Base-by-base conservation (phyloP, 2,113 vertebrate species). In the Eulacestoma nigropectus region DNA sequence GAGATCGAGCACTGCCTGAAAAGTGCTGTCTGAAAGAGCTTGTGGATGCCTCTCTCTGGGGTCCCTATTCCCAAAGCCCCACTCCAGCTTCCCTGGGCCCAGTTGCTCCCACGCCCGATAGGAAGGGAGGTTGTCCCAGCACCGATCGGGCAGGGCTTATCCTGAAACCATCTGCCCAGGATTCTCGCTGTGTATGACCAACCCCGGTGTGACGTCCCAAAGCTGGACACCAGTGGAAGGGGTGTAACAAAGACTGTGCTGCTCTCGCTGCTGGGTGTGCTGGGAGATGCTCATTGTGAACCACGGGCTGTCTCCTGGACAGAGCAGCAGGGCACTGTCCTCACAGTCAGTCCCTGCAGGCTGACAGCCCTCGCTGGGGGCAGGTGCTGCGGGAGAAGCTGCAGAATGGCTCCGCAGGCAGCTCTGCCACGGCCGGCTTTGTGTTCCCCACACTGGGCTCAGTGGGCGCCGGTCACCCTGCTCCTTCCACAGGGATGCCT, bases 71-170 rank as follows among this genome's bases (percentile, higher is more conserved):
- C 64, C 20, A 32, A 64, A 87, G 27, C 23, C 35, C 5, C 55
- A 33, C 12, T 69, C 6, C 53, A 77, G 46, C 73, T 53, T 52
- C 46, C 33, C 32, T 22, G 1, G 59, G 26, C 68, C 57, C 49
- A 30, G 44, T 30, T 50, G 39, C 39, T 76, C 41, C 37, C 64
- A 44, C 1, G 0, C 20, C 13, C 0, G 0, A 32, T 2, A 9
- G 27, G 53, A 52, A 42, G 5, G 8, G 59, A 50, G 10, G 20
- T 5, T 81, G 20, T 42, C 35, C 44, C 53, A 55, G 44, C 44
- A 37, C 18, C 13, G 73, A n/a, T 3, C 20, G 27, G n/a, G 35
- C 2, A 2, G 33, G 12, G 37, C 46, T 92, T 57, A 46, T 14
- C 60, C 89, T 44, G 22, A 88, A 92, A 67, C 17, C 74, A 35